These are phyloP conservation scores for Drosophila mayaguana DNA, from an alignment of 2,888 invertebrate species.

Conservation along the genomic window DNA sequence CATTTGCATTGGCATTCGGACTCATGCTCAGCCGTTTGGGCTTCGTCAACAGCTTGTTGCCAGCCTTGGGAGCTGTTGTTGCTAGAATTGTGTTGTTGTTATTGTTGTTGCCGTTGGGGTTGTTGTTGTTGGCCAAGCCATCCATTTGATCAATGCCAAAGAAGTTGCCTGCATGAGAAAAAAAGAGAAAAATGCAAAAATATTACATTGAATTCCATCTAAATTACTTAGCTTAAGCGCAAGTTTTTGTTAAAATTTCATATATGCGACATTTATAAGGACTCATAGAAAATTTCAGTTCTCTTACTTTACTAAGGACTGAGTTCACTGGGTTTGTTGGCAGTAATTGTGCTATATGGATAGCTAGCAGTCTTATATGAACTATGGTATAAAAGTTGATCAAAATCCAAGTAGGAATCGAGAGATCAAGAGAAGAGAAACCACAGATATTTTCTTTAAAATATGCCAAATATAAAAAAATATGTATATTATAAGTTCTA, in stretches of 20 bases:
- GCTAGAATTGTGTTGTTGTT: constrained; percentile 46
- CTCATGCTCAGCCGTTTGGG: constrained; percentile 24
- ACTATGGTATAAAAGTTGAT: not conserved
- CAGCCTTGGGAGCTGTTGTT: constrained; percentile 27
- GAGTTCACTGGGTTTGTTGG: constrained; percentile 1
- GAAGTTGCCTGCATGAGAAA: constrained; percentile 36
- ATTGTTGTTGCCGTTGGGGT: constrained; percentile 49
- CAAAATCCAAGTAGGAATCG: not conserved
- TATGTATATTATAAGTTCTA: not conserved
- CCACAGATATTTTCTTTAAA: too few relatives aligned
- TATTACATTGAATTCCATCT: not conserved
- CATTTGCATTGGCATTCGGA: constrained; percentile 11
- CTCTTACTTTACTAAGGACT: not conserved
- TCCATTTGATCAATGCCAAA: constrained; percentile 65
- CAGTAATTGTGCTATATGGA: not conserved
- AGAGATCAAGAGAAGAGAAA: too few relatives aligned
- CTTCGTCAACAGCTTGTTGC: constrained; percentile 3
- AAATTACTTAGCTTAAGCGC: not conserved
- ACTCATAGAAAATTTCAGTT: not conserved
- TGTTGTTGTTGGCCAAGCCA: constrained; percentile 55
- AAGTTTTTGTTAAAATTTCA: not conserved
- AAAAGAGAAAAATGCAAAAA: not conserved
- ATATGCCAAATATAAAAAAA: not conserved
- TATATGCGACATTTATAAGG: not conserved
- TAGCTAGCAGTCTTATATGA: not conserved